A percentile compares a stretch with the other conserved stretches of the same genome.
Conservation (phyloP, 2,888 invertebrate genomes). For the Pammene aurita region DNA sequence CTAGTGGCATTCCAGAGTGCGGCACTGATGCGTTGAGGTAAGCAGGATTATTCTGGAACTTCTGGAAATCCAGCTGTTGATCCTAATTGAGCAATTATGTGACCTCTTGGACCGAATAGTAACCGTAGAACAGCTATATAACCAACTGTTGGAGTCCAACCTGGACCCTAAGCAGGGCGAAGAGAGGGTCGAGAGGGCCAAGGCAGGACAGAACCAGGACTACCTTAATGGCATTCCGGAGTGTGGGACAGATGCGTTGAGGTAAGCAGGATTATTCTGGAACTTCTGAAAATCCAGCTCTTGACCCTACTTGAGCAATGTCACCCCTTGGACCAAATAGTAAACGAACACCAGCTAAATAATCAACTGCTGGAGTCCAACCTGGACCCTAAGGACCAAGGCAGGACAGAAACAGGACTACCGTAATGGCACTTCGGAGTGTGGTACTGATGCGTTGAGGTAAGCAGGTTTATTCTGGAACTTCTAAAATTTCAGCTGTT, state of each 20-base stretch:
- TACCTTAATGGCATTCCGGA: slow-evolving; percentile 97
- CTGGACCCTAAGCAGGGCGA: slow-evolving; percentile 93
- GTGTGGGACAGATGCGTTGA: slow-evolving; percentile 96
- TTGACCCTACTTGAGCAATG: too few species aligned
- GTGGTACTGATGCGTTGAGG: slow-evolving; percentile 96
- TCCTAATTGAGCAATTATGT: too few species aligned
- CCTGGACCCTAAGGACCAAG: slow-evolving; percentile 90
- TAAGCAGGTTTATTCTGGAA: slow-evolving; percentile 72
- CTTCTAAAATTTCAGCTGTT: slow-evolving; percentile 10
- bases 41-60: slow-evolving; percentile 53
- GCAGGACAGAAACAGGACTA: slow-evolving; percentile 90
- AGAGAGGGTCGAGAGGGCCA: slow-evolving; percentile 91
- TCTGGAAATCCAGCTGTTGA: slow-evolving; percentile 10
- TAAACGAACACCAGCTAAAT: slow-evolving; percentile 90
- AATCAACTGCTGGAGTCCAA: slow-evolving; percentile 89
- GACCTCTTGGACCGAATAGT: too few species aligned
- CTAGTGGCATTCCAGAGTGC: slow-evolving; percentile 97
- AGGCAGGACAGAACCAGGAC: slow-evolving; percentile 88
- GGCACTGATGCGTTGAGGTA: slow-evolving; percentile 96
- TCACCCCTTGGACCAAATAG: too few species aligned
- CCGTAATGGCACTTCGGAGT: slow-evolving; percentile 97
- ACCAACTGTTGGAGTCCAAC: slow-evolving; percentile 89
- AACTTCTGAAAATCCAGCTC: slow-evolving; percentile 13
- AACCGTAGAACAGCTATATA: slow-evolving; percentile 90
- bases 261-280: slow-evolving; percentile 81